Evolutionary conservation across 2,888 invertebrate species (phyloP), one percentile per base, ranked within the genome.

Genomic region (Coronaproctus castanopsis): DNA sequence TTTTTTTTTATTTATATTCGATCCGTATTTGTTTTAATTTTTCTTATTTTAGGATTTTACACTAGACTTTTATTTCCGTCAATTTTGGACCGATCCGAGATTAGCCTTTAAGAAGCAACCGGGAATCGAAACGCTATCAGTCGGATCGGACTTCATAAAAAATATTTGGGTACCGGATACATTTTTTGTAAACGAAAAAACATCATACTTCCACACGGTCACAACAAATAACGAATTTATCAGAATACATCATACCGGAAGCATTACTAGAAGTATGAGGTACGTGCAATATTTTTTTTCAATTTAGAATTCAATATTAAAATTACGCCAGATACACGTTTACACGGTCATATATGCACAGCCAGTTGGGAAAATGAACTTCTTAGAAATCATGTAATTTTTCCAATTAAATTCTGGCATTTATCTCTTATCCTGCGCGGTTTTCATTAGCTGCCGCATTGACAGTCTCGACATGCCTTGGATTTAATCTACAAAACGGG

Each of bases 91-190:
- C 72, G 95, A 95, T 75, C 91, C 91, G 65, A 81, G 95, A 70
- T 78, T 95, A 75, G 89, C 88, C 67, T 95, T 92, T 78, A 84
- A 85, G 75, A 85, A 87, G 75, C 78, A 87, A 70, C 83, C 84
- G 65, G 89, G 87, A 68, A 87, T 91, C 68, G 88, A 89, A 74
- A 89, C 87, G 67, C 78, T 92, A 68, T 89, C 89, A 68, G 92
- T 92, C 67, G 91, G 91, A 67, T 90, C 91, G 63, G 91, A 92
- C 75, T 91, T 91, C 75, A 89, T 93, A 74, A 90, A 91, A 75
- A 90, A 89, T 75, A 95, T 99, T 74, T 98, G 98, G 98, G 96
- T 97, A 69, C 97, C 97, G 68, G 97, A 98, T 75, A 98, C 97
- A 66, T 98, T 98, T 78, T 97, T 99, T 77, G 97, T 97, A 70